Conservation (phyloP, 2,797 vertebrate species). For the Sebastes matsubarae region DNA sequence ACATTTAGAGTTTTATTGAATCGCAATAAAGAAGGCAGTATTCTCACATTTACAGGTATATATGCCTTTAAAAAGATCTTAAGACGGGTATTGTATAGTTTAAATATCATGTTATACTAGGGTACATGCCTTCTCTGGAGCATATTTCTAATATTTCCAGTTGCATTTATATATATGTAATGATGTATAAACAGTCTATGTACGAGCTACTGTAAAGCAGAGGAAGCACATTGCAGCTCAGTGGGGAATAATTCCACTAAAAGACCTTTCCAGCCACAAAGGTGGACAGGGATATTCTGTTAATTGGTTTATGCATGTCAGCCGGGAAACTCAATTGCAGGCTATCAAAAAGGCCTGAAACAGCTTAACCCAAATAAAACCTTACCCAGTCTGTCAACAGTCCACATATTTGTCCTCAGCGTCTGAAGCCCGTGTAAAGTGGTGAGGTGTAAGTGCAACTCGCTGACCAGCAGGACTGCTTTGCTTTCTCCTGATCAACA, state of each 20-base stretch:
- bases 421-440: conserved; percentile 16
- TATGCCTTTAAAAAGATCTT: neutral
- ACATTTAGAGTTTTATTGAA: conserved; percentile 31
- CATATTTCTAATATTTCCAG: neutral
- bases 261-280: conserved; percentile 7
- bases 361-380: conserved; percentile 35
- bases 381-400: conserved; percentile 5
- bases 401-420: conserved; percentile 9
- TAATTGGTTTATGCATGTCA: conserved; percentile 53
- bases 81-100: neutral
- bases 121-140: neutral
- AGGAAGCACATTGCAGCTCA: neutral
- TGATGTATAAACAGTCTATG: neutral
- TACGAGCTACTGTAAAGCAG: neutral
- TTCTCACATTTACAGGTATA: neutral
- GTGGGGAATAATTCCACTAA: neutral
- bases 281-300: conserved; percentile 20
- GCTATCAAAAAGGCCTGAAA: conserved; percentile 33
- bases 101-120: neutral
- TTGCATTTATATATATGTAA: neutral
- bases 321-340: conserved; percentile 22
- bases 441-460: conserved; percentile 2
- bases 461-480: neutral
- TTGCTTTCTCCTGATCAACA: conserved; percentile 3
- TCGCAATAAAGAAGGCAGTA: neutral